Evolutionary conservation across 2,888 invertebrate species (phyloP), one percentile per base, ranked within the genome.

Genomic region (Synanthedon andrenaeformis): DNA sequence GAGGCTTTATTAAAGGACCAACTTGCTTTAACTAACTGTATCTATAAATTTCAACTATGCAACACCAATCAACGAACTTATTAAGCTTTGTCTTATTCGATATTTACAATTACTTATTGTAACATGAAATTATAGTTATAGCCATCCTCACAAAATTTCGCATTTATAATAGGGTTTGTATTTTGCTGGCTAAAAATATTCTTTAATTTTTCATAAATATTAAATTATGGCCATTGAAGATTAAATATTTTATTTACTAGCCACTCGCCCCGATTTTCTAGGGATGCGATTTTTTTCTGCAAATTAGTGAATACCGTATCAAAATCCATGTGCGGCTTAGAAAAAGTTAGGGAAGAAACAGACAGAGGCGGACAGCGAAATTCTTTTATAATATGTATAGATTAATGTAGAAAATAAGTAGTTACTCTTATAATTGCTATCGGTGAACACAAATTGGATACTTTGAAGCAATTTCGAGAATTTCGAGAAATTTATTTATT

Each of bases 1-100:
- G 45, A 48, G 51, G 56, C 55, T 58, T 57, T 54, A 58, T 57
- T 56, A 59, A 51, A 57, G 54, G 55, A 49, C 51, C 42, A 51
- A 58, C 55, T 57, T 55, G 52, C 52, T 56, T 55, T 49, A 41
- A 54, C 41, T 23, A 52, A 54, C 52, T 57, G 51, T 41, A 55
- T 54, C 51, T 53, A 48, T 54, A 55, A 60, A 55, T 51, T 51
- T 51, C 12, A 41, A 41, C 51, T 35, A 51, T 23, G 52, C 51
- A 49, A 45, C 41, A 51, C 13, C 45, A 53, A 52, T 48, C 50
- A 52, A 41, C 54, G 10, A 17, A 42, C 52, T 49, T n/a, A 12
- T 35, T 8, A 50, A 55, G 51, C 51, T 55, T 55, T 17, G 14
- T 13, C 45, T 45, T 42, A 42, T n/a, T 42, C 12, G 5, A n/a